phyloP scores from a whole-genome alignment of 1,140 invertebrate genomes.

The Diuraphis noxia region DNA sequence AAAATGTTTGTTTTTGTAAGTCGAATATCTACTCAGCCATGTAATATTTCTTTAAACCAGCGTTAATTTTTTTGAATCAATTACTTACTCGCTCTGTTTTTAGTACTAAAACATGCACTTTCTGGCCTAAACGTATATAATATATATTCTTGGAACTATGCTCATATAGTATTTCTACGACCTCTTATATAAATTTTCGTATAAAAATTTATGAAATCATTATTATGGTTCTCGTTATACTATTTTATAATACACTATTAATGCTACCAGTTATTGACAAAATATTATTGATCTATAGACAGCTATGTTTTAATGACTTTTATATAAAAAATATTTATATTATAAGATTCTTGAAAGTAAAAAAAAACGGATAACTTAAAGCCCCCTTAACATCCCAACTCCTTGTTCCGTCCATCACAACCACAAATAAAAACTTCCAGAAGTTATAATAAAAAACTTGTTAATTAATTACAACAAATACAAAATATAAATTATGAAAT shows the following conservation, averaged over 20 bases:
- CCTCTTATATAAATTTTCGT: background rate
- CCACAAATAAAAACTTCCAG: too few species aligned
- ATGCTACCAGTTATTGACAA: background rate
- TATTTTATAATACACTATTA: background rate
- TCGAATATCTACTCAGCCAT: background rate
- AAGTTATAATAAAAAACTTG: too few species aligned
- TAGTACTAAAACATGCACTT: background rate
- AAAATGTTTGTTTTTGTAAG: background rate
- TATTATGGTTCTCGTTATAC: background rate
- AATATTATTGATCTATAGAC: background rate
- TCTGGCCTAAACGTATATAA: too few species aligned
- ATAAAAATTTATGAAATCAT: background rate
- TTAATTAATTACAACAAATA: too few species aligned
- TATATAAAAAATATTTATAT: too few species aligned
- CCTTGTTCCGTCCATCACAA: too few species aligned
- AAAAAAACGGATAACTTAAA: too few species aligned
- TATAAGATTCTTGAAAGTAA: too few species aligned
- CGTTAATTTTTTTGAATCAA: background rate
- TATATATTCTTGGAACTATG: background rate
- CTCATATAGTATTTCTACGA: background rate
- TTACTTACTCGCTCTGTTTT: background rate
- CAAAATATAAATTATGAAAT: too few species aligned
- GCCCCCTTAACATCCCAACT: too few species aligned
- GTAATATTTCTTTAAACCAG: background rate
- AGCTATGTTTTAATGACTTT: background rate